Conservation (phyloP, 2,888 invertebrate genomes). For the Archips xylosteana region DNA sequence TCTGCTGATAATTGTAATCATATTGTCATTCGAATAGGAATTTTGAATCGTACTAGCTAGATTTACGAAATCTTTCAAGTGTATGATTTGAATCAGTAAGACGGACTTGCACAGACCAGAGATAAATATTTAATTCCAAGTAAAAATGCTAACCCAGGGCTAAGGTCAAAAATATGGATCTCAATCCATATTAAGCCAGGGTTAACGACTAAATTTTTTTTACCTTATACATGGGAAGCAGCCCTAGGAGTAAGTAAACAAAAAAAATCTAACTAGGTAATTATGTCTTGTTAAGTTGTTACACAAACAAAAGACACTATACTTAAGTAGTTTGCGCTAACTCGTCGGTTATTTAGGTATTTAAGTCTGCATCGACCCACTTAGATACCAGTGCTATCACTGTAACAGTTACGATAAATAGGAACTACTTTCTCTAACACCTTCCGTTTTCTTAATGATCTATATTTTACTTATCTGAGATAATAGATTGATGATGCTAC, state of each 20-base stretch:
- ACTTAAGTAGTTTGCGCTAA: not conserved
- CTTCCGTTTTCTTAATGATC: constrained; percentile 56
- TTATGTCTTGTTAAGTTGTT: too few relatives aligned
- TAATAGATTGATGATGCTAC: not conserved
- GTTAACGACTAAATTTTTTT: too few relatives aligned
- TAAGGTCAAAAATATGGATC: too few relatives aligned
- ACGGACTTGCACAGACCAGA: too few relatives aligned
- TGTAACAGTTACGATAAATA: constrained; percentile 65
- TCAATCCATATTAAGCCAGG: too few relatives aligned
- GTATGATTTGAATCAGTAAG: constrained; percentile 6
- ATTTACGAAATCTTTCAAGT: constrained; percentile 13
- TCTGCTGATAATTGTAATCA: constrained; percentile 44
- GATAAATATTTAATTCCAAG: too few relatives aligned
- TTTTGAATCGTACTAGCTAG: constrained; percentile 18
- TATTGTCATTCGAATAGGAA: constrained; percentile 37
- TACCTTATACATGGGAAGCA: too few relatives aligned
- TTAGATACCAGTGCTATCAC: constrained; percentile 75
- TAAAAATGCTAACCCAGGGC: too few relatives aligned
- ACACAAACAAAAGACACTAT: not conserved
- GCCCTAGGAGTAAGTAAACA: too few relatives aligned
- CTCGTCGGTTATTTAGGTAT: constrained; percentile 25
- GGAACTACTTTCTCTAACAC: constrained; percentile 72
- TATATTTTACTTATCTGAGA: not conserved
- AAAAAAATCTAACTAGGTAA: too few relatives aligned
- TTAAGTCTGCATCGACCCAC: constrained; percentile 69